A percentile compares a stretch with the other conserved stretches of the same genome.
Conservation (phyloP, 2,888 invertebrate species). For the Lithophane ornitopus region DNA sequence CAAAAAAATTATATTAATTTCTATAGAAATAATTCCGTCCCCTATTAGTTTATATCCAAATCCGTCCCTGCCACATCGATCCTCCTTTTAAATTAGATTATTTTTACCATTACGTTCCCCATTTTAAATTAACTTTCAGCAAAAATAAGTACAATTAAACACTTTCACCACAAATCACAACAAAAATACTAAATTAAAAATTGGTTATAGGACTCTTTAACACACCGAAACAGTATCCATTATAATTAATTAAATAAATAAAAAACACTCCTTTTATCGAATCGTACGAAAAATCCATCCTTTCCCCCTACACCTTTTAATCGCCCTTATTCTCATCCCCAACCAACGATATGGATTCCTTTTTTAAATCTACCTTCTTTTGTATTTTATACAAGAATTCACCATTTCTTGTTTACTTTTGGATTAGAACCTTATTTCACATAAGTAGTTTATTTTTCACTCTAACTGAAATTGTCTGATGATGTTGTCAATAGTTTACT, state of each 20-base stretch:
- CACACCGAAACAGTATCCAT: neutral
- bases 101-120: neutral
- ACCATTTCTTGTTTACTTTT: neutral
- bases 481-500: neutral
- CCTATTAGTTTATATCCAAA: neutral
- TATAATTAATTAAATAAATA: neutral
- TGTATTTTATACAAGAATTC: no score
- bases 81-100: neutral
- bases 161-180: conserved; percentile 15
- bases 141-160: conserved; percentile 49
- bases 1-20: neutral
- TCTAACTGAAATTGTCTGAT: neutral
- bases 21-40: neutral
- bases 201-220: neutral
- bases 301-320: neutral
- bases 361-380: neutral
- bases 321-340: neutral
- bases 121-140: conserved; percentile 8
- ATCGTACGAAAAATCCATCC: neutral
- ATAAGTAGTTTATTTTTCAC: neutral
- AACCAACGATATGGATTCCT: neutral
- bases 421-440: neutral
- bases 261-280: neutral
- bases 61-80: neutral
- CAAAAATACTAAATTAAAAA: neutral